phyloP scores from a whole-genome alignment of 1,140 invertebrate genomes.

The Reticulitermes speratus region DNA sequence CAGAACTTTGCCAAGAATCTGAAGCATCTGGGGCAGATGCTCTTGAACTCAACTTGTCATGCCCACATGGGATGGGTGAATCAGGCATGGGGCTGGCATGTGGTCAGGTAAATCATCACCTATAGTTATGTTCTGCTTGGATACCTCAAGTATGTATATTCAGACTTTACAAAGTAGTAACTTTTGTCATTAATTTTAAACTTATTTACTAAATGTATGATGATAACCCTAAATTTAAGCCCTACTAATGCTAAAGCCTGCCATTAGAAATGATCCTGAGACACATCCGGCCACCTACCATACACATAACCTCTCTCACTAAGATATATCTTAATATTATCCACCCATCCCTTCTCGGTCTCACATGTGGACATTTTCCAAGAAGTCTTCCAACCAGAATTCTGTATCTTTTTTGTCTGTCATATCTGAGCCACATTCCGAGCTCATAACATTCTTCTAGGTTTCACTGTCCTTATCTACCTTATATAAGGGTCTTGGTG shows the following conservation, averaged over 20 bases:
- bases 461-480: no score
- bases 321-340: neutral
- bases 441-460: no score
- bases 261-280: neutral
- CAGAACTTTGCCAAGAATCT: constrained; percentile 70
- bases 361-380: no score
- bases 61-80: constrained; percentile 98
- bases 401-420: no score
- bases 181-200: neutral
- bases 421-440: no score
- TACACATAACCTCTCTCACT: neutral
- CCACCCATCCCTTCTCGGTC: no score
- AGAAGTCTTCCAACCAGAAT: no score
- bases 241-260: neutral
- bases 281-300: no score
- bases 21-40: constrained; percentile 89
- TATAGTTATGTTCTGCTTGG: constrained; percentile 28
- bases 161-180: no score
- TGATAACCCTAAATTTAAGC: no score
- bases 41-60: constrained; percentile 93
- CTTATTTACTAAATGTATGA: neutral
- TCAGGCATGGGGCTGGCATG: constrained; percentile 97
- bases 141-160: neutral
- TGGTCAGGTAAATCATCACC: constrained; percentile 69
- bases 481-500: no score